These are phyloP conservation scores for Tipula unca DNA, from an alignment of 2,888 invertebrate genomes.

Conservation along the genomic window DNA sequence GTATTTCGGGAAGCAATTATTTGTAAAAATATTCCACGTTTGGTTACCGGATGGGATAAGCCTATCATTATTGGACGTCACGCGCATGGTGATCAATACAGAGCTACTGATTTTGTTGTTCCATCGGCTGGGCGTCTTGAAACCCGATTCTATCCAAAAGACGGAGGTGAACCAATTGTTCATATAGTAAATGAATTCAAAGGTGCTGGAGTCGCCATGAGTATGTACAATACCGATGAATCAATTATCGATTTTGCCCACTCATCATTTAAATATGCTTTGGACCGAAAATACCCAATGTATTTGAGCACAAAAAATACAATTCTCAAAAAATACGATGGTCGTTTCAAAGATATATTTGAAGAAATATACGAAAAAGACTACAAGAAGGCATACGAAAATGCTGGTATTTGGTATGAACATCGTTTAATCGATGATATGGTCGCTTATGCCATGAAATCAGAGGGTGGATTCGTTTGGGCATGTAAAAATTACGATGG, in stretches of 20 bases:
- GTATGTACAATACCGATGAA: conserved; percentile 94
- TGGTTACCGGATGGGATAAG: conserved; percentile 91
- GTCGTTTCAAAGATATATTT: conserved; percentile 95
- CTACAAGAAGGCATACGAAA: conserved; percentile 78
- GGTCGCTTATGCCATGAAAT: conserved; percentile 97
- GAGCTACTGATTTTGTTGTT: conserved; percentile 93
- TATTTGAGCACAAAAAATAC: conserved; percentile 97
- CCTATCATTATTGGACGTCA: conserved; percentile 98
- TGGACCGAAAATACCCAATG: conserved; percentile 76
- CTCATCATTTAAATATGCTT: conserved; percentile 84
- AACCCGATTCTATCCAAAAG: conserved; percentile 66
- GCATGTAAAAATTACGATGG: conserved; percentile 99
- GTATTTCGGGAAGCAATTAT: conserved; percentile 79
- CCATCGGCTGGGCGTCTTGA: conserved; percentile 84
- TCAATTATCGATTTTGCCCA: conserved; percentile 93
- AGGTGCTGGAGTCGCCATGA: conserved; percentile 84
- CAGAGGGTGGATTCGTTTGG: conserved; percentile 98
- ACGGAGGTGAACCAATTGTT: conserved; percentile 51
- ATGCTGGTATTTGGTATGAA: conserved; percentile 90
- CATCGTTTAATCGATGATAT: conserved; percentile 98
- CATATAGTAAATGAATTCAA: conserved; percentile 77
- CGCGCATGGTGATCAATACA: conserved; percentile 96
- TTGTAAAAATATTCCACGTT: conserved; percentile 87
- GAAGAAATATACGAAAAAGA: conserved; percentile 86
- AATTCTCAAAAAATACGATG: conserved; percentile 92